Conservation (phyloP, 2,797 vertebrate genomes). For the Manis pentadactyla region DNA sequence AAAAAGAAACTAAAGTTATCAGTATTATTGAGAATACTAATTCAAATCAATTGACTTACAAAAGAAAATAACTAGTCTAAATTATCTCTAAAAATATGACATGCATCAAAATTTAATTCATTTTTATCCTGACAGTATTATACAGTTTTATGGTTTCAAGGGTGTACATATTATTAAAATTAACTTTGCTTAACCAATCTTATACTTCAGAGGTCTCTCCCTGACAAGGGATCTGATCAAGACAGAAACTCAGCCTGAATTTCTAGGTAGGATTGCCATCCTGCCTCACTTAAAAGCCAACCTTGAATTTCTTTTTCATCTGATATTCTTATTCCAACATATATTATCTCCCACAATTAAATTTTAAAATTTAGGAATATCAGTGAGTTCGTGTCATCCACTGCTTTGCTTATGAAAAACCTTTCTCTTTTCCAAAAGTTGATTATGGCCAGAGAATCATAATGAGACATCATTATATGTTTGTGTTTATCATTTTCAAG, state of each 20-base stretch:
- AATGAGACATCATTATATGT: background rate
- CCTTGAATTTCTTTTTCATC: background rate
- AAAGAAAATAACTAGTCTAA: background rate
- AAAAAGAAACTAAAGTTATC: background rate
- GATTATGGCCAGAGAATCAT: background rate
- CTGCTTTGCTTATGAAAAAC: background rate
- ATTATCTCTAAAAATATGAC: constrained; percentile 17
- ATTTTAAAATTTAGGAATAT: constrained; percentile 46
- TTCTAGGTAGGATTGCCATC: background rate
- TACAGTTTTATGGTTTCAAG: background rate
- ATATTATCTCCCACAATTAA: background rate
- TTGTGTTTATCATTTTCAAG: background rate
- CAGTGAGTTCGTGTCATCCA: background rate
- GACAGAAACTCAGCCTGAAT: background rate
- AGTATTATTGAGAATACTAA: background rate
- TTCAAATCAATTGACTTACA: background rate
- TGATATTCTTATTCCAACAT: background rate
- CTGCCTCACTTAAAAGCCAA: constrained; percentile 1
- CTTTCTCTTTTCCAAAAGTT: constrained; percentile 4
- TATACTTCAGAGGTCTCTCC: background rate
- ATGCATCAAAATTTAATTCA: constrained; percentile 1
- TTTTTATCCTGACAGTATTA: constrained; percentile 37
- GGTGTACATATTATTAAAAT: constrained; percentile 8
- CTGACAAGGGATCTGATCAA: background rate
- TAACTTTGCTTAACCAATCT: background rate